Evolutionary conservation across 2,113 vertebrate species (phyloP).

Genomic region (Elaphurus davidianus): DNA sequence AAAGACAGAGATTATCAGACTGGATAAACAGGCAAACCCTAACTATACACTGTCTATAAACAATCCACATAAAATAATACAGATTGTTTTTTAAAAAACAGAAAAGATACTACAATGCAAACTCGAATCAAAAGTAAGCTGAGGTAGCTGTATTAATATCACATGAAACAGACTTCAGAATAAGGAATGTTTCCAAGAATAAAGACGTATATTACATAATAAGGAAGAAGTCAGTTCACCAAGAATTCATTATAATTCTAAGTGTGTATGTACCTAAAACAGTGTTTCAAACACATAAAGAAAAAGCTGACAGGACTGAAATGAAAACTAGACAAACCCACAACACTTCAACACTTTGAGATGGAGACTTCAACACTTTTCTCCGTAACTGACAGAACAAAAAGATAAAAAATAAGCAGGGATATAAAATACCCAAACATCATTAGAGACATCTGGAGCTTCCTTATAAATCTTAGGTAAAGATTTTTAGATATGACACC

Average conservation of each 20-base stretch:
- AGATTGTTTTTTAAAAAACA: not conserved
- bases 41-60: not conserved
- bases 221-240: too few relatives aligned
- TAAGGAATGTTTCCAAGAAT: not conserved
- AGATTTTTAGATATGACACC: not conserved
- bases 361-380: not conserved
- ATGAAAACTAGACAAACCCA: not conserved
- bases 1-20: conserved; percentile 14
- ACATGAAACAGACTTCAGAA: not conserved
- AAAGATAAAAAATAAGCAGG: not conserved
- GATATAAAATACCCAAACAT: not conserved
- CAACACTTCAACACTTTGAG: not conserved
- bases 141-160: not conserved
- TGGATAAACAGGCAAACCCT: not conserved
- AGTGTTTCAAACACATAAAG: not conserved
- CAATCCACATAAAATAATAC: not conserved
- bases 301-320: not conserved
- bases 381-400: not conserved
- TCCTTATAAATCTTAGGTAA: too few relatives aligned
- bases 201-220: not conserved
- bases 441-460: rapidly evolving
- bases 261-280: rapidly evolving
- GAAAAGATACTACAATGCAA: not conserved
- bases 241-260: not conserved
- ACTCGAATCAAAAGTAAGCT: not conserved